Evolutionary conservation across 2,113 vertebrate species (phyloP), one percentile per base, ranked within the genome.

Genomic region (Nibea albiflora): DNA sequence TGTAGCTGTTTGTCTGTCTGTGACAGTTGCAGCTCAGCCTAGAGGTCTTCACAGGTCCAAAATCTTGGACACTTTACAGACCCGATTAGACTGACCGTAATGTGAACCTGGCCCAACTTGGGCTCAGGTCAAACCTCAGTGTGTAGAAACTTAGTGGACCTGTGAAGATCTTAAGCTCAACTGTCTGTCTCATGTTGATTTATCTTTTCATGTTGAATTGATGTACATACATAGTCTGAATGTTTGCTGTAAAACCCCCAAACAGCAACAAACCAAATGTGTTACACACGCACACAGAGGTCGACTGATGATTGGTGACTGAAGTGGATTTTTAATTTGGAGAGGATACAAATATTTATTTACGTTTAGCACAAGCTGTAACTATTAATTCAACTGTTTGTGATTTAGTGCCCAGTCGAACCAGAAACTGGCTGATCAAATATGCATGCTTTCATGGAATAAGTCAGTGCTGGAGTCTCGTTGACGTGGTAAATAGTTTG

Each of bases 221-320:
- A 71, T 53, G 70, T 63, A 64, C 61, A 81, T 71, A 86, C 74
- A 68, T 10, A 80, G 49, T 63, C 71, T 76, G 17, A 62, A 50
- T 64, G 3, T 63, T 70, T 80, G 54, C 58, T 79, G 74, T 76
- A 52, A 77, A 72, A 65, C 28, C 47, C 58, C 62, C 17, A 44
- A 83, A 58, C 60, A 61, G 46, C 49, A 54, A 71, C 56, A 66
- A 84, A 84, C 73, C 87, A 84, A 84, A 76, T 78, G 67, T 39
- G 61, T 64, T 26, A 10, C 62, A 39, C 1, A 4, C 39, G 49
- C 49, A 26, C 42, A 54, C 71, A 42, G 78, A 85, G 79, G 80
- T 87, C 69, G 62, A 57, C 62, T 81, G 76, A 75, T 58, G 19
- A 68, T n/a, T 3, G 68, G 67, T 63, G 19, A 68, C 49, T 12